These are phyloP conservation scores for Cordilura impudica DNA, from an alignment of 2,888 invertebrate species.

Conservation along the genomic window DNA sequence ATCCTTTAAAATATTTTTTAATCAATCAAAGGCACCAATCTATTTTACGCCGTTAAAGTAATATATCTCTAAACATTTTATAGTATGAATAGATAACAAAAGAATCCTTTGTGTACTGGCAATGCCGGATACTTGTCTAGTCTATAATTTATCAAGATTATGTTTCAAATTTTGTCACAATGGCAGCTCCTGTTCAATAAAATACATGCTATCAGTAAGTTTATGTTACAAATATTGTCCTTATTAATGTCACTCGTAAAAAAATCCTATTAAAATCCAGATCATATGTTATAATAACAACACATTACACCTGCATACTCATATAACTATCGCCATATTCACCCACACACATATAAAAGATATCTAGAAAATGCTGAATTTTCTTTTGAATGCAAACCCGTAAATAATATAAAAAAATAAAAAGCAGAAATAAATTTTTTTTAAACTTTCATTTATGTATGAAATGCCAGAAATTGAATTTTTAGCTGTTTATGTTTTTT, in stretches of 20 bases:
- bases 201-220: neutral
- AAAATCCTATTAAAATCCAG: constrained; percentile 16
- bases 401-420: neutral
- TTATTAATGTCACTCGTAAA: constrained; percentile 36
- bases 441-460: constrained; percentile 28
- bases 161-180: neutral
- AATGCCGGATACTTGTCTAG: neutral
- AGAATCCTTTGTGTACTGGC: neutral
- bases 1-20: too few relatives aligned
- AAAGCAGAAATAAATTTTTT: constrained; percentile 11
- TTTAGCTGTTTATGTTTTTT: constrained; percentile 29
- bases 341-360: neutral
- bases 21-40: too few relatives aligned
- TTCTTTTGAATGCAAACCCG: neutral
- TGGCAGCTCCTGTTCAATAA: neutral
- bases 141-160: neutral
- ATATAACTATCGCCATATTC: neutral
- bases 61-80: too few relatives aligned
- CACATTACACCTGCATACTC: neutral
- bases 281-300: constrained; percentile 17
- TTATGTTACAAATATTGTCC: neutral
- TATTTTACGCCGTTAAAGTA: too few relatives aligned
- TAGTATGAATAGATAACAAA: too few relatives aligned
- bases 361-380: neutral
- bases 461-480: constrained; percentile 48